Evolutionary conservation across 23 tunicate species (phyloP), one percentile per base, ranked within the genome.

Genomic region (Trididemnum nubilum): DNA sequence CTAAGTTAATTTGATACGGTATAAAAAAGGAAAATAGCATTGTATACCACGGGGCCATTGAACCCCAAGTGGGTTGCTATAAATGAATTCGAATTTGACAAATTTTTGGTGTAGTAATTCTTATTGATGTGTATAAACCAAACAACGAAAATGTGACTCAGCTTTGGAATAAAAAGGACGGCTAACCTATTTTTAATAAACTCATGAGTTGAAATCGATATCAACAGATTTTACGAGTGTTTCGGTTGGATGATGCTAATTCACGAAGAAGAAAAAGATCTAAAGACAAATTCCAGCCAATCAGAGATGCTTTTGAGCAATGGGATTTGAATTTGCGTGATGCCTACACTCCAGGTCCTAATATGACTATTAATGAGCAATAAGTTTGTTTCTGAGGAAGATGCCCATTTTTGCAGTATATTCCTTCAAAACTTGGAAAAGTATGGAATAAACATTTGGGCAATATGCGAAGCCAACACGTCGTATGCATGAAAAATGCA

Each of bases 391-490:
- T 52, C 25, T 51, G 81, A 77, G 81, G 67, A 31, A 52, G 81
- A 77, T 77, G 81, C 25, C 67, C 65, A 7, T 77, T 77, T 57
- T 67, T 66, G 67, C 81, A 54, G 37, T 77, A 77, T 40, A 77
- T 77, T 52, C 67, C 38, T 4, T 52, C 67, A 31, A 77, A 52
- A 52, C 81, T 51, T 7, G n/a, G 81, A 22, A 52, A 77, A 77
- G 36, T 77, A 77, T 34, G 81, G 67, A 18, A 77, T 77, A 33
- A 77, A 77, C 52, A 77, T 77, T 77, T 77, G 67, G 81, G 67
- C 66, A 54, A 77, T 77, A 28, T 77, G 81, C 30, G 81, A 77
- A 22, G 40, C 67, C 44, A 54, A 77, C 67, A 52, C 67, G 24
- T 77, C 65, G 52, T 77, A 24, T 77, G 81, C 81, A 22, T 77